Conservation (phyloP, 2,888 invertebrate genomes). For the Lapara coniferarum region DNA sequence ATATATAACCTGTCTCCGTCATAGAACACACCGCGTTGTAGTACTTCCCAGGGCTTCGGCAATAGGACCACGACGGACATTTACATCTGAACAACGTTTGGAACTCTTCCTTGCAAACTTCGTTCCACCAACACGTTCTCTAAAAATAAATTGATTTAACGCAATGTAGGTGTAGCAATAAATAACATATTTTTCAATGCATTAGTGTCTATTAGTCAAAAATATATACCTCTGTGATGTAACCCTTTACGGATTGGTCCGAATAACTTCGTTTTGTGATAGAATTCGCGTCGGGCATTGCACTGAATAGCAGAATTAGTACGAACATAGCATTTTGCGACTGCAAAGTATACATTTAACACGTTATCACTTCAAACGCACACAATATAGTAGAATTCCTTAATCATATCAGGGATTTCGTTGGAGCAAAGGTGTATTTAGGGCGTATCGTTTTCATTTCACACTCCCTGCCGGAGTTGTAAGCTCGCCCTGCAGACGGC, state of each 20-base stretch:
- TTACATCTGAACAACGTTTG: constrained; percentile 93
- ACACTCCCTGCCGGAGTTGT: constrained; percentile 60
- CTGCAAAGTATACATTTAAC: constrained; percentile 55
- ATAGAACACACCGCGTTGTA: constrained; percentile 96
- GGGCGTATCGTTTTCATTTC: constrained; percentile 57
- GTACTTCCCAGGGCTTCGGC: constrained; percentile 93
- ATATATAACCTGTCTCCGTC: constrained; percentile 95
- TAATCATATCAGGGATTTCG: constrained; percentile 72
- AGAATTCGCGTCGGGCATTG: constrained; percentile 61
- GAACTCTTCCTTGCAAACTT: constrained; percentile 96
- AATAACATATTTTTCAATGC: constrained; percentile 1
- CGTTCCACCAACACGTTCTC: constrained; percentile 97
- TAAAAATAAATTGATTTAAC: constrained; percentile 50
- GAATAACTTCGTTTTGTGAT: constrained; percentile 88
- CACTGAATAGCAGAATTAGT: constrained; percentile 65
- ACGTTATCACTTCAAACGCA: constrained; percentile 44
- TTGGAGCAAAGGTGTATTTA: constrained; percentile 57
- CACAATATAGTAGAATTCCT: constrained; percentile 56
- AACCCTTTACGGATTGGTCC: constrained; percentile 91
- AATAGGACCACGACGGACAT: constrained; percentile 94
- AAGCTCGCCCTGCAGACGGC: constrained; percentile 12
- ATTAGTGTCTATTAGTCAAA: constrained; percentile 14
- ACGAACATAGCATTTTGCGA: constrained; percentile 67
- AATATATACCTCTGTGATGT: constrained; percentile 89
- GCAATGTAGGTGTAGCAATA: constrained; percentile 3